Evolutionary conservation across 2,113 vertebrate genomes (phyloP), one percentile per base, ranked within the genome.

Genomic region (Cyanocitta stelleri): DNA sequence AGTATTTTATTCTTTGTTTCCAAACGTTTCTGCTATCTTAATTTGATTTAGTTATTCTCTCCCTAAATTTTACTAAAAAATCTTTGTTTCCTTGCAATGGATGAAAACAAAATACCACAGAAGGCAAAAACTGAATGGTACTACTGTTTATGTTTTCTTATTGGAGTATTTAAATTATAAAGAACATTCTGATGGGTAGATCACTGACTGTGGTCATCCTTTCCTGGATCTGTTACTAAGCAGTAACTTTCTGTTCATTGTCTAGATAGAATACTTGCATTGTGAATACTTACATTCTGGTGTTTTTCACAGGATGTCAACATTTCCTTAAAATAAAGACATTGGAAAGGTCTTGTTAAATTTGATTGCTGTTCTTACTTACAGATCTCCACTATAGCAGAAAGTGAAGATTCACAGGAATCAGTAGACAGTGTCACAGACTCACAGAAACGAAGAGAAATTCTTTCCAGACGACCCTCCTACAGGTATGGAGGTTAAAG

Each of bases 391-490:
- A 99, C 99, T 61, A 99, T 99, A 97, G 99, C 98, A 89, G 99
- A 99, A 97, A 99, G 99, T 56, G 99, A 99, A 97, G 99, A 99
- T 96, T 99, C 99, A 55, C 99, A 99, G 95, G 99, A 99, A 95
- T 99, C 99, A 41, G 99, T 99, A 91, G 99, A 99, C 97, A 99
- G 99, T 46, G 99, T 99, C 96, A 99, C 99, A 64, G 99, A 99
- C 96, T 99, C 97, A 75, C 99, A 99, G 96, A 99, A 99, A 97
- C 98, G 99, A 96, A 98, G 99, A 97, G 99, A 99, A 97, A 99
- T 99, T 93, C 98, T 99, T 75, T 99, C 99, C 92, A 98, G 99
- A 67, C 97, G 99, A 81, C 99, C 99, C 39, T 99, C 99, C 10
- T 99, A 99, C 98, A 99, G 99, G 99, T 99, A 97, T 46, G 94